Evolutionary conservation across 2,113 vertebrate species (phyloP).

Genomic region (Grus americana): DNA sequence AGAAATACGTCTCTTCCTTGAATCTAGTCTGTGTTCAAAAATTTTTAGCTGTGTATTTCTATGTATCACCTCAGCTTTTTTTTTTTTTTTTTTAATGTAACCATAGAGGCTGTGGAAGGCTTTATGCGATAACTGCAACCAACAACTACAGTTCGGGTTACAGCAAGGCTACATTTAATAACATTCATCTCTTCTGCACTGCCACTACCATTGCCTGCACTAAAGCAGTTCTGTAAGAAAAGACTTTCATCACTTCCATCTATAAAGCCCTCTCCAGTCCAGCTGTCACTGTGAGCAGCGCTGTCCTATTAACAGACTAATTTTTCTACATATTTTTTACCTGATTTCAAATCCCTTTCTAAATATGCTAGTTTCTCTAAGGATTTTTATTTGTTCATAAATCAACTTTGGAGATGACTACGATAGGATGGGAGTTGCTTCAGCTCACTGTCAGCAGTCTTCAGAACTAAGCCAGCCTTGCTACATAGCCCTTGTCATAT

Average conservation of each 20-base stretch:
- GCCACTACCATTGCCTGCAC: neutral
- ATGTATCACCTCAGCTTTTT: neutral
- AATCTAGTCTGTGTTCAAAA: neutral
- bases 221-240: no score
- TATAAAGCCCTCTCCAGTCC: neutral
- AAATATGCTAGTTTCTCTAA: neutral
- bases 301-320: neutral
- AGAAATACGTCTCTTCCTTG: neutral
- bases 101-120: neutral
- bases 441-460: neutral
- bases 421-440: neutral
- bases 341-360: neutral
- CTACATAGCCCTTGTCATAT: neutral
- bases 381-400: neutral
- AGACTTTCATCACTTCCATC: neutral
- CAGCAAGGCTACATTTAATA: neutral
- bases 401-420: neutral
- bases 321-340: neutral
- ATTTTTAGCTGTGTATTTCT: neutral
- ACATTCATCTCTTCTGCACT: neutral
- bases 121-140: neutral
- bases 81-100: neutral
- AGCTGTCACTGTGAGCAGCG: neutral
- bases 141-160: neutral
- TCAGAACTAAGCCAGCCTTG: neutral